Percentiles rank a stretch among this genome's conserved stretches.
phyloP scores from a whole-genome alignment of 2,113 vertebrate genomes.

The Turnix velox region DNA sequence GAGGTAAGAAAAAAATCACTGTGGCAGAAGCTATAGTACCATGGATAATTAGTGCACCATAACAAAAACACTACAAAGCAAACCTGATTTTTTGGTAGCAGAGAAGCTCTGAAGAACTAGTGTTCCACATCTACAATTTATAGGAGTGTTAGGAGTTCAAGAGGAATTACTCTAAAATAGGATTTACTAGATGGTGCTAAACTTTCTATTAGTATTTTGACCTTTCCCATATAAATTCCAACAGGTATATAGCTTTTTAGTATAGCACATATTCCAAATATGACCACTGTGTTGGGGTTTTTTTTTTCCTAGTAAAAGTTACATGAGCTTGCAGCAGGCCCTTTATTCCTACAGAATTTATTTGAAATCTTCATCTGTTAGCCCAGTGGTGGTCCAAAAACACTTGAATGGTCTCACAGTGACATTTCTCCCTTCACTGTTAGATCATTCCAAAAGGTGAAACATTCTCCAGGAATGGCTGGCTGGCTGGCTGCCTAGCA shows the following conservation, averaged over 20 bases:
- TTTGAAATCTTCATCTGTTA: neutral
- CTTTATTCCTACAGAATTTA: neutral
- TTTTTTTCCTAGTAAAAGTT: neutral
- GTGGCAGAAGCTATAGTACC: neutral
- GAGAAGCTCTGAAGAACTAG: neutral
- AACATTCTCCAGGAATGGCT: neutral
- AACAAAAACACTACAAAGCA: neutral
- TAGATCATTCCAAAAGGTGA: neutral
- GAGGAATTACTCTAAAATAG: slow-evolving; percentile 12
- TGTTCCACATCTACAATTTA: neutral
- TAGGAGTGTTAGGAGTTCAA: slow-evolving; percentile 3
- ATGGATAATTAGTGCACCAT: neutral
- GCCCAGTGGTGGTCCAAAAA: neutral
- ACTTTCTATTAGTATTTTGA: slow-evolving; percentile 16
- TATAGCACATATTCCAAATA: neutral
- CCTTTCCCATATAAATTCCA: slow-evolving; percentile 6
- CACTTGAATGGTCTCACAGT: neutral
- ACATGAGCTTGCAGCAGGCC: neutral
- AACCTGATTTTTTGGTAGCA: neutral
- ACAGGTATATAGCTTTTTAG: neutral
- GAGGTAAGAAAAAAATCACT: neutral
- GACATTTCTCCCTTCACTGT: neutral
- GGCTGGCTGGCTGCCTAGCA: slow-evolving; percentile 13
- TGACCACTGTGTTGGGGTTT: neutral
- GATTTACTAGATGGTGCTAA: slow-evolving; percentile 1